Base-by-base conservation (phyloP, 37 sponge, comb jelly and placozoan species). In the Beroe forskalii region DNA sequence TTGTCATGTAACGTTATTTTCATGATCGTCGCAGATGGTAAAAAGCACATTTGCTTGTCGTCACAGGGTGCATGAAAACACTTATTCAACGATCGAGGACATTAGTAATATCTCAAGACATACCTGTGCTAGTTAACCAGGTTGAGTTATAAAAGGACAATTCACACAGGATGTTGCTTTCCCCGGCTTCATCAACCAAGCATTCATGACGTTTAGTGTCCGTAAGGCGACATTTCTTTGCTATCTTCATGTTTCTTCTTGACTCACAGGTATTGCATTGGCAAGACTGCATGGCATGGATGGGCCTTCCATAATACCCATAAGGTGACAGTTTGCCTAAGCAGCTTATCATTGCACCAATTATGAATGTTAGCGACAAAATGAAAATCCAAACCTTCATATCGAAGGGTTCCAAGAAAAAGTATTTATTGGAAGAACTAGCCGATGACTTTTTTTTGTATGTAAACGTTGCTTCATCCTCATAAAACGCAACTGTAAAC, bases 391-490 rank as follows among this genome's bases (percentile, higher is more conserved):
- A 72, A 6, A 72, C 40, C 1, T 35, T 35, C 30, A 32, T 30
- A 20, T 72, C 39, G 40, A 72, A 72, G 39, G 75, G 75, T 38
- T 37, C 40, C 6, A 72, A 39, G 22, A 72, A 72, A 37, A 72
- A 72, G 75, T 35, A 72, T 22, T 35, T 37, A 30, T 72, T 37
- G 28, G 40, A 22, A 8, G 38, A 32, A 32, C 40, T 37, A 6
- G 1, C 33, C 2, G 38, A 32, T 12, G 40, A 35, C 40, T 72
- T 72, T 4, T 24, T n/a, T 28, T 63, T 24, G 2, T 28, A 4
- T 1, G 33, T 37, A 30, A 72, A 72, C 14, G 75, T 39, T 30
- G 75, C 75, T 32, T 38, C 22, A 32, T 37, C 75, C 22, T 32
- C 75, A 33, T 72, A 32, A 30, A 72, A 72, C 1, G 75, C 4